A percentile compares a stretch with the other conserved stretches of the same genome.
Evolutionary conservation across 2,888 invertebrate genomes (phyloP).

Genomic region (Julus scanicus): DNA sequence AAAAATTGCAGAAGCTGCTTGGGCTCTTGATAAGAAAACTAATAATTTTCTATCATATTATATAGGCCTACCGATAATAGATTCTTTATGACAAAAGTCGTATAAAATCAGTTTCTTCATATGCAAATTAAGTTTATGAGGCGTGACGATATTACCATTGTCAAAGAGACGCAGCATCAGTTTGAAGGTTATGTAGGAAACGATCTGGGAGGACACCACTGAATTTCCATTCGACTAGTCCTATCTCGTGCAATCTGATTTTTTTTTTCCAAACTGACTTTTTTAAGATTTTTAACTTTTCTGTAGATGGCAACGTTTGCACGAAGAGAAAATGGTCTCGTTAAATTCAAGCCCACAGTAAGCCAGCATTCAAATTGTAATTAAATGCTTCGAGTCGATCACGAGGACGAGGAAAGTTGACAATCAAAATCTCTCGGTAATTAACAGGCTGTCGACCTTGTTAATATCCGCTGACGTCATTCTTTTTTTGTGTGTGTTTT

Average conservation of each 20-base stretch:
- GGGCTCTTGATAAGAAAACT: conserved; percentile 34
- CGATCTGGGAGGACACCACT: conserved; percentile 26
- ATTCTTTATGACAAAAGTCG: conserved; percentile 42
- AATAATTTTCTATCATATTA: conserved; percentile 29
- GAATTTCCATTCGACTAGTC: background rate
- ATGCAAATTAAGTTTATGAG: conserved; percentile 42
- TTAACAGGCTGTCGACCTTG: background rate
- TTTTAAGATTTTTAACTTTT: background rate
- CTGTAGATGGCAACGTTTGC: background rate
- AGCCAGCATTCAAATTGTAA: background rate
- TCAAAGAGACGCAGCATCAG: conserved; percentile 1
- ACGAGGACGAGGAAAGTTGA: background rate
- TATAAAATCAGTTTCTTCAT: conserved; percentile 42
- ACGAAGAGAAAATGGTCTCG: background rate
- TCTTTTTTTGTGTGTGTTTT: too few relatives aligned
- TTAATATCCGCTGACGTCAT: too few relatives aligned
- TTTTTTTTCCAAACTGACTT: background rate
- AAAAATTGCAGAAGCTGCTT: conserved; percentile 20
- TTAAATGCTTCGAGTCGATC: background rate
- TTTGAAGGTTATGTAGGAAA: conserved; percentile 12
- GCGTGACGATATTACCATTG: conserved; percentile 42
- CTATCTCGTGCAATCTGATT: background rate
- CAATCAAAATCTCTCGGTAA: background rate
- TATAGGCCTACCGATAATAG: conserved; percentile 30
- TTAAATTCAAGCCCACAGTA: background rate